Evolutionary conservation across 2,797 vertebrate genomes (phyloP), one percentile per base, ranked within the genome.

Genomic region (Alfaro cultratus): DNA sequence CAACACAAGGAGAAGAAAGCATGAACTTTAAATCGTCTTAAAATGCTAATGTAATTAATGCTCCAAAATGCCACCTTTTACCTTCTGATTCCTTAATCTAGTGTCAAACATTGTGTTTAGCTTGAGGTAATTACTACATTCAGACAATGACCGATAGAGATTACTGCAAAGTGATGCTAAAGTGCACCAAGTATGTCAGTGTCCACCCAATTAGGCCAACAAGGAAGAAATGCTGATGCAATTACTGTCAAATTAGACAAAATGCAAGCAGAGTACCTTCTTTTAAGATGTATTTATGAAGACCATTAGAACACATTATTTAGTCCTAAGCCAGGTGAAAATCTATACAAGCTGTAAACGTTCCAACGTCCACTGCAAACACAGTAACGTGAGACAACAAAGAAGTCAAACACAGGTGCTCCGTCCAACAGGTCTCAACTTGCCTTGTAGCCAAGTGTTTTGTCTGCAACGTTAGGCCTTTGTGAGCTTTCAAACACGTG

Each of bases 401-500:
- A 74, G 88, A 79, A 81, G 60, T 74, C 82, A 87, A 85, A 75
- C 78, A 76, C 81, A 81, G 6, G 53, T 72, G 75, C 31, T 60
- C 82, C 57, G 77, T 74, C 82, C 55, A 80, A 82, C 90, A 88
- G 68, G 90, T 84, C 2, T 1, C 67, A 80, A 89, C 89, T 82
- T 86, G 90, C 85, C 67, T 49, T 47, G 49, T 39, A 79, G 80
- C 47, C 36, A 73, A 79, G 76, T 81, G 80, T 84, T 83, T 79
- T 73, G 86, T 77, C 76, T 85, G 49, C 73, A 55, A 16, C 34
- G 41, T 55, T 55, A 7, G 34, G 34, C 21, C 43, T 60, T 75
- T 47, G 31, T 76, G 43, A 64, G 57, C 57, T 36, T 64, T 64
- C 18, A 62, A 64, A 26, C 57, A 64, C 16, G 0, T 29, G 53